Conservation (phyloP, 2,888 invertebrate genomes). For the Campaea margaritaria region DNA sequence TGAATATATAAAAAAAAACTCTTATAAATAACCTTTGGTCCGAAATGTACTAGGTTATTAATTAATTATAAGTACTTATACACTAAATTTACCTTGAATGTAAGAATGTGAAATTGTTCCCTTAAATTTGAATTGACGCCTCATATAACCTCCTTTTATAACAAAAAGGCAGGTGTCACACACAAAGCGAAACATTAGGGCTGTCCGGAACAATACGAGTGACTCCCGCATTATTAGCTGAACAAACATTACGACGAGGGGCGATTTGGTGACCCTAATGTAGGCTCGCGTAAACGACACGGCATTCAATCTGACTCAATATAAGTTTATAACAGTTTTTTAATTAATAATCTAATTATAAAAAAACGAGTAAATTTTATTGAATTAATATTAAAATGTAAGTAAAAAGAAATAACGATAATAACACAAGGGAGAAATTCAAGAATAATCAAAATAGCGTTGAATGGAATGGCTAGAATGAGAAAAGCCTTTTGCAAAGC, state of each 20-base stretch:
- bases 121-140: not conserved
- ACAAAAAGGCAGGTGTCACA: conserved; percentile 51
- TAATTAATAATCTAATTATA: no score
- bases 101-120: no score
- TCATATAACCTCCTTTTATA: conserved; percentile 11
- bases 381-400: no score
- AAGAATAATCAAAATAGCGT: not conserved
- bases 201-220: conserved; percentile 46
- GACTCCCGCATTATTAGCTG: conserved; percentile 47
- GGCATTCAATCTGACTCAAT: not conserved
- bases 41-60: no score
- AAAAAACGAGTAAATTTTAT: no score
- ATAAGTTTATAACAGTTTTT: not conserved
- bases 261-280: conserved; percentile 42
- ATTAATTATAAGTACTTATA: no score
- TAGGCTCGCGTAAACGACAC: conserved; percentile 6
- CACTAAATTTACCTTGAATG: no score
- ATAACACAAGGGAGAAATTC: not conserved
- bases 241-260: conserved; percentile 47
- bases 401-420: not conserved
- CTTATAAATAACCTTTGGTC: no score
- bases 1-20: no score
- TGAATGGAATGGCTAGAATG: conserved; percentile 5
- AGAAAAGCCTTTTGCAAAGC: conserved; percentile 34
- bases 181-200: conserved; percentile 48